Base-by-base conservation (phyloP, 2,797 vertebrate genomes). In the Cygnus olor region DNA sequence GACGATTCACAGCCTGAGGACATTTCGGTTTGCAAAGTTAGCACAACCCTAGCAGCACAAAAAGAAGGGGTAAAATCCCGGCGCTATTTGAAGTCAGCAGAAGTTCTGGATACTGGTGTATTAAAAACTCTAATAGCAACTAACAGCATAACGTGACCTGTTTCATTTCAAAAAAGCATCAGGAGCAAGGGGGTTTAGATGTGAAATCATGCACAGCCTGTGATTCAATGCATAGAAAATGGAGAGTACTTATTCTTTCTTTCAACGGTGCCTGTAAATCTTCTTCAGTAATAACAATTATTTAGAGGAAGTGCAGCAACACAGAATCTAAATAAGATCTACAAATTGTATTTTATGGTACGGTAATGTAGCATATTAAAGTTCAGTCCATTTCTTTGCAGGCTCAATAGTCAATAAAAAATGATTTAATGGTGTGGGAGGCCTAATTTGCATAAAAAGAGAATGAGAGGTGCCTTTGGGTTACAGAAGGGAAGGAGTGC, bases 261-360 rank as follows among this genome's bases (percentile, higher is more conserved):
- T 96, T 81, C 86, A 92, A 22, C 0, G 2, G 49, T 83, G 72
- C 78, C 74, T 89, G 64, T 83, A 94, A 95, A 96, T 95, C 85
- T 78, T 90, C 95, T 92, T 87, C 84, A 56, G 78, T 91, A 95
- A 91, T 83, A 95, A 91, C 68, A 76, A 96, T 85, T 95, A 95
- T 96, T 95, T 92, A 95, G 80, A 91, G 51, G 73, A 95, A 91
- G 60, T 61, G 64, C 85, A 94, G 90, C 63, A 91, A 96, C 65
- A 87, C 17, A 83, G 86, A 94, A 95, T 92, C 78, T 93, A 95
- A 97, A 85, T 73, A 93, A 94, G 92, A 96, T 80, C 84, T 95
- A 93, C 86, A 94, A 95, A 92, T 70, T 90, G 68, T 83, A 77
- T 94, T 97, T 94, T 90, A 92, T 87, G 90, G 65, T 84, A 93